Evolutionary conservation across 2,113 vertebrate genomes (phyloP), one percentile per base, ranked within the genome.

Genomic region (Periophthalmodon schlosseri): DNA sequence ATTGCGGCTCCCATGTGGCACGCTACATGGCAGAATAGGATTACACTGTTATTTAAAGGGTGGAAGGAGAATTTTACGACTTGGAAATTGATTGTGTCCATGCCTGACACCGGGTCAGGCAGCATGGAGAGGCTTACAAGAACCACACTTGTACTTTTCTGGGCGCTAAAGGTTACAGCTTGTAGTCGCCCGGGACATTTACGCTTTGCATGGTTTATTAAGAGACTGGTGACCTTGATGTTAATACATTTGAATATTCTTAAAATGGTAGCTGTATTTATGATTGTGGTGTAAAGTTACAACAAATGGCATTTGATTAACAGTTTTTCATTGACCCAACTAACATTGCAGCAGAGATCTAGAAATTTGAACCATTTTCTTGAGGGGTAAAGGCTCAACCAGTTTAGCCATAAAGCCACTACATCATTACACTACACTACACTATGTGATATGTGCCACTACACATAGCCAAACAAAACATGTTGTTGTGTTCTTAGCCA

Each of bases 11-110:
- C 13, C 56, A 44, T 34, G 68, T 69, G 78, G 73, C 71, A 77
- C 54, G 66, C 72, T 58, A 47, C 73, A 68, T 34, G 57, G 56
- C 69, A n/a, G 63, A 66, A 78, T 74, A 36, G 74, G 79, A 83
- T 90, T 83, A 85, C 63, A 33, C 57, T 39, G 68, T 74, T 70
- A 84, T 78, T 86, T 71, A 89, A 72, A 77, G 82, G 72, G 82
- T 39, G 54, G 80, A 83, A 39, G 75, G 77, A 77, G 75, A 72
- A 72, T 80, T 84, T 77, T 70, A 60, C 68, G 57, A 34, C 52
- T 81, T 71, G 66, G 54, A 75, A 73, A 78, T 72, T 73, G 79
- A 84, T 86, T 49, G 74, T 83, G n/a, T 82, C 36, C n/a, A 23
- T 13, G 20, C 3, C n/a, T 66, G 64, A 68, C 46, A 16, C 61